Evolutionary conservation across 1,140 invertebrate species (phyloP), one percentile per base, ranked within the genome.

Genomic region (Anoplophora glabripennis): DNA sequence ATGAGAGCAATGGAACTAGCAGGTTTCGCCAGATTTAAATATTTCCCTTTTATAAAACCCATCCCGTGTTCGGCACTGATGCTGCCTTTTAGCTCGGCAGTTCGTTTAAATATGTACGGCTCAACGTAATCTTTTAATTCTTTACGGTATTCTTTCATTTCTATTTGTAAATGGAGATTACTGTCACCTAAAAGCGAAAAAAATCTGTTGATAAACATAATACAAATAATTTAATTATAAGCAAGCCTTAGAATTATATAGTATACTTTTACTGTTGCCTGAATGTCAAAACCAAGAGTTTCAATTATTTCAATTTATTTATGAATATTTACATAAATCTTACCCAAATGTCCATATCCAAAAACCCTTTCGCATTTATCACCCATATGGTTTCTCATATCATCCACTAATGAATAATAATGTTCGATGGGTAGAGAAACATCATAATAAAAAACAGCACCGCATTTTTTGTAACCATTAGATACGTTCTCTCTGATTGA

Each of bases 31-130:
- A 89, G 88, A 56, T 86, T 83, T 10, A 98, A 82, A 76, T 88
- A 95, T 57, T 93, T 81, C 17, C 86, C 84, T 72, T 98, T 98
- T 36, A 89, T 84, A 66, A 94, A 90, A 1, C 94, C 96, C 12
- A 99, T 85, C 0, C 96, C 96, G 76, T 99, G 96, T 76, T 98
- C 96, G 1, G 95, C 94, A 74, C 93, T 96, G 7, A 99, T 86
- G 67, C 94, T 97, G 10, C 96, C 96, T 4, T 83, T 83, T 17
- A 88, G 68, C 59, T 88, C 81, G 0, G 85, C 78, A 0, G 92
- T 86, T 78, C 88, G 90, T 72, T 96, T 90, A 71, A 89, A 98
- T 33, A 98, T 81, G 70, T 86, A 95, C 1, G 93, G 91, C 71
- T 98, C 94, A 53, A 98, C 82, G 41, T 81, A 74, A 4, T 84